These are phyloP conservation scores for Stegophylla sp. DNA, from an alignment of 2,888 invertebrate species.

Conservation along the genomic window DNA sequence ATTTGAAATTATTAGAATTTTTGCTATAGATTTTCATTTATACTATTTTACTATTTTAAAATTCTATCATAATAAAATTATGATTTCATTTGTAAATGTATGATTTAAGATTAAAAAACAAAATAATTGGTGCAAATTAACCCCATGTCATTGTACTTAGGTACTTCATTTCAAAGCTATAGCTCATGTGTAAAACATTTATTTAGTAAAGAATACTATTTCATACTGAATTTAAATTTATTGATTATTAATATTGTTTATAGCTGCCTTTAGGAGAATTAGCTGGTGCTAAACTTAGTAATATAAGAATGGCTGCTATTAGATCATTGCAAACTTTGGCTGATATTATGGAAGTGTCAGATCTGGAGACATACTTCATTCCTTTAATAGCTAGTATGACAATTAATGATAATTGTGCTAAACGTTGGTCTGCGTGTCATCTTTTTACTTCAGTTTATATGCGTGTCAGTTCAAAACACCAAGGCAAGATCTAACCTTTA, in stretches of 20 bases:
- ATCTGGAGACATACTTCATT: slow-evolving; percentile 36
- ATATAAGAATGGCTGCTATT: slow-evolving; percentile 33
- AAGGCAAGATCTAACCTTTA: slow-evolving; percentile 4
- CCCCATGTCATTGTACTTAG: too few relatives aligned
- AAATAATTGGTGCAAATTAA: too few relatives aligned
- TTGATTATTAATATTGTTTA: background rate
- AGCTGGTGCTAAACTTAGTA: slow-evolving; percentile 17
- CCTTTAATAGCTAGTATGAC: slow-evolving; percentile 44
- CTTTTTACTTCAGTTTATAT: slow-evolving; percentile 39
- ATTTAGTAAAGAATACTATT: background rate
- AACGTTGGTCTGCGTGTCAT: slow-evolving; percentile 43
- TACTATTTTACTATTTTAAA: too few relatives aligned
- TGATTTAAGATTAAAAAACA: too few relatives aligned
- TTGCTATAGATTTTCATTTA: too few relatives aligned
- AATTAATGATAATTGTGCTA: slow-evolving; percentile 22
- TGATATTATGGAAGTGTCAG: slow-evolving; percentile 43
- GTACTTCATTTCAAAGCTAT: too few relatives aligned
- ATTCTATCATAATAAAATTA: too few relatives aligned
- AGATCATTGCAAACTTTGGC: slow-evolving; percentile 42
- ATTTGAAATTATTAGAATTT: too few relatives aligned
- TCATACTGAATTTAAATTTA: background rate
- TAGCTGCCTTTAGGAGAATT: slow-evolving; percentile 48
- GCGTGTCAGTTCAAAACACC: slow-evolving; percentile 42
- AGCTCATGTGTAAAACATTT: too few relatives aligned
- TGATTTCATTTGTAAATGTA: too few relatives aligned